phyloP scores from a whole-genome alignment of 2,113 vertebrate genomes.

The Python bivittatus region DNA sequence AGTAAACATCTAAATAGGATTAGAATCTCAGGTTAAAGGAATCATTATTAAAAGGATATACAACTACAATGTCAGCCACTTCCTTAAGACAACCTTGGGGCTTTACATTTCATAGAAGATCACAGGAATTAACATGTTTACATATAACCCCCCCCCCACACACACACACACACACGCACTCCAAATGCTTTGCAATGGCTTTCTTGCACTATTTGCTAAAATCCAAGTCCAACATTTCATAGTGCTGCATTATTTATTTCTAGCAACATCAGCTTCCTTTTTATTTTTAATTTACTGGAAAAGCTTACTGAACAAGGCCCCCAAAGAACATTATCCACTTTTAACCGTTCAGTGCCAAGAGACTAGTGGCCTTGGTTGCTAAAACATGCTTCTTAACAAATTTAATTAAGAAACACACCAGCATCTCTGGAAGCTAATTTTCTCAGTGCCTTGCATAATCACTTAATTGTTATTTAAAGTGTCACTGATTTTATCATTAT shows the following conservation, averaged over 20 bases:
- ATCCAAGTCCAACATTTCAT: constrained; percentile 35
- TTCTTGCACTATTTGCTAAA: constrained; percentile 21
- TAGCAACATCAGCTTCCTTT: neutral
- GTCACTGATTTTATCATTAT: neutral
- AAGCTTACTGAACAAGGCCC: neutral
- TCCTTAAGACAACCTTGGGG: constrained; percentile 33
- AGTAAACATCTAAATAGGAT: constrained; percentile 67
- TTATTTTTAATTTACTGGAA: neutral
- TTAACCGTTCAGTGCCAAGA: constrained; percentile 15
- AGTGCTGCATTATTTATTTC: constrained; percentile 29
- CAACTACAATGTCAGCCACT: constrained; percentile 33
- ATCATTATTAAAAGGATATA: constrained; percentile 46
- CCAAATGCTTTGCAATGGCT: constrained; percentile 20
- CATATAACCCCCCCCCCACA: neutral
- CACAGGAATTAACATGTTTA: constrained; percentile 26
- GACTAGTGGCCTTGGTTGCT: constrained; percentile 3
- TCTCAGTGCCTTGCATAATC: constrained; percentile 9
- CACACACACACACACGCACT: neutral
- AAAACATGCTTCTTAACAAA: neutral
- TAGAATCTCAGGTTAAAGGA: constrained; percentile 55
- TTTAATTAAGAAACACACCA: constrained; percentile 24
- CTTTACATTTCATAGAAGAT: constrained; percentile 45
- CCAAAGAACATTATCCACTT: neutral
- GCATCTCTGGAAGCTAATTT: neutral
- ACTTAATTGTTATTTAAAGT: constrained; percentile 1